Evolutionary conservation across 2,888 invertebrate species (phyloP), one percentile per base, ranked within the genome.

Genomic region (Apamea sordens): DNA sequence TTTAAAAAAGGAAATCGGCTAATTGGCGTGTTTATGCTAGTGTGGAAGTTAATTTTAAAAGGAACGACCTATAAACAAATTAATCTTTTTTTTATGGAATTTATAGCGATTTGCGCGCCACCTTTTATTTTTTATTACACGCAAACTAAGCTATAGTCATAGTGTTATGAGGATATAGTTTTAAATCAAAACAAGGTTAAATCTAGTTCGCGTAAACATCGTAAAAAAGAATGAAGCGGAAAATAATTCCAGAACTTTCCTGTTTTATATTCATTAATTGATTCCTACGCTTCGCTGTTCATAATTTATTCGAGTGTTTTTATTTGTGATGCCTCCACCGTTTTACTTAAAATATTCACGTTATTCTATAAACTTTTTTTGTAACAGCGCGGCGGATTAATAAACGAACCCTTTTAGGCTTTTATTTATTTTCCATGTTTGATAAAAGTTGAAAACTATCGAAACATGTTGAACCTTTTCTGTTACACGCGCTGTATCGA

Each of bases 221-320:
- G 56, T 74, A 71, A 83, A 82, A 79, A 13, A 59, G 56, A 84
- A 79, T 74, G 67, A 74, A 79, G 80, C 41, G 65, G 64, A 71
- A 77, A 85, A 80, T 73, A 74, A 74, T 67, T 76, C 71, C 73
- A n/a, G 28, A 73, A 84, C 68, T 82, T 85, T 78, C 50, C 56
- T 65, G 68, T 50, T 85, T 74, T 77, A 81, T 82, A 63, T 78
- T 71, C 82, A 84, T 82, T 86, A 85, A 85, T 77, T 85, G 84
- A 82, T 84, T 82, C 82, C 74, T 72, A 82, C 74, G 77, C 72
- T 77, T 73, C 74, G 61, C 61, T 63, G 65, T 75, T 74, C 74
- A 72, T 77, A 72, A 81, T 77, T 77, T 75, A 77, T 84, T 81
- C 69, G 28, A 68, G 36, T 71, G 71, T 77, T 85, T 76, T 76